Conservation (phyloP, 2,888 invertebrate species). For the Cantharis rufa region DNA sequence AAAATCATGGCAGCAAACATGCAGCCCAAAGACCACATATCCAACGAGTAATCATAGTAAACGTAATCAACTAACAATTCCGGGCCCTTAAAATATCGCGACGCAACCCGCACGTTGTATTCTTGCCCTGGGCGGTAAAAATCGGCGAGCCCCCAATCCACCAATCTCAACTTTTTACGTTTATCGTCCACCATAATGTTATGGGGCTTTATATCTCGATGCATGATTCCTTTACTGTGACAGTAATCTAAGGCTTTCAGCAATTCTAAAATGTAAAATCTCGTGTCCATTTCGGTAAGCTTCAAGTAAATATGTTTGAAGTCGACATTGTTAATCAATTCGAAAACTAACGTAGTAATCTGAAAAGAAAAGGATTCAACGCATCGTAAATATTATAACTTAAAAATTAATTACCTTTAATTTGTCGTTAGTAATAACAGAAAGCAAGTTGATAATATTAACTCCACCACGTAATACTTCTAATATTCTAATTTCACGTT, state of each 20-base stretch:
- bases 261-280: slow-evolving; percentile 56
- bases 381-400: background rate
- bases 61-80: slow-evolving; percentile 53
- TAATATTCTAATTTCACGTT: slow-evolving; percentile 54
- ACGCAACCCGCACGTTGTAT: slow-evolving; percentile 53
- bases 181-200: slow-evolving; percentile 52
- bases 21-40: slow-evolving; percentile 55
- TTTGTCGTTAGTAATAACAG: slow-evolving; percentile 42
- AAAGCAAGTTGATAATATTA: slow-evolving; percentile 49
- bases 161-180: slow-evolving; percentile 46
- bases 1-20: slow-evolving; percentile 55
- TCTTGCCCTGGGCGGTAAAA: slow-evolving; percentile 54
- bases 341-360: slow-evolving; percentile 50
- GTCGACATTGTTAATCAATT: slow-evolving; percentile 49
- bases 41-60: slow-evolving; percentile 54
- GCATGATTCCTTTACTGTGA: slow-evolving; percentile 55
- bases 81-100: slow-evolving; percentile 53
- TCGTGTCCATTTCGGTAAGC: slow-evolving; percentile 50
- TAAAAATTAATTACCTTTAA: slow-evolving; percentile 18
- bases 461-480: slow-evolving; percentile 50
- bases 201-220: slow-evolving; percentile 54
- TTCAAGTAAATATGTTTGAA: slow-evolving; percentile 53
- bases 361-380: slow-evolving; percentile 22
- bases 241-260: slow-evolving; percentile 55
- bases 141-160: slow-evolving; percentile 55